Base-by-base conservation (phyloP, 2,888 invertebrate genomes). In the Stenodera caucasica region DNA sequence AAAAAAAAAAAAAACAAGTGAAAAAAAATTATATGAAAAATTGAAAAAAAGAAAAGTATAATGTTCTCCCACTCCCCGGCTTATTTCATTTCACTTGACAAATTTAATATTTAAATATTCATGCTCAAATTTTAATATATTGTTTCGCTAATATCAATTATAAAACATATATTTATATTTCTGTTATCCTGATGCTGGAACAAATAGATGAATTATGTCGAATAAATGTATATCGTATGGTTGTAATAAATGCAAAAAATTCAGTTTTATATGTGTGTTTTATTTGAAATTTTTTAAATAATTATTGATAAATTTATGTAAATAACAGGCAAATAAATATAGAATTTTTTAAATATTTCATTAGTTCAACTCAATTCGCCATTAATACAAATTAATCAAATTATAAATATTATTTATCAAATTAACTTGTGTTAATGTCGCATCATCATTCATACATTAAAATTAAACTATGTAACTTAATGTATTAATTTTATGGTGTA, bases 151-250 rank as follows among this genome's bases (percentile, higher is more conserved):
- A 63, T 66, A 68, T 64, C 32, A 33, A 57, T 51, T 30, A 49
- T 21, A 49, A 49, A 2, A 50, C 55, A 66, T 56, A 64, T 70
- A 66, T 67, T 66, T 67, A 65, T 58, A 68, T 67, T 40, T 67
- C 50, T 63, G 69, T 72, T 74, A 68, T 70, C 74, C 73, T 72
- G 70, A 72, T 74, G 75, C 74, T 76, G 72, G 72, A 75, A 76
- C 74, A 76, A 61, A 75, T 77, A 76, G 75, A 73, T 75, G 73
- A 77, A 76, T 72, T 72, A 72, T 73, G 65, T 65, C 69, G 69
- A 71, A 72, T 72, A 77, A 76, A 75, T 78, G 78, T 78, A 75
- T 74, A 76, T 73, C 72, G 76, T 76, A 74, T 77, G 77, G 70
- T 77, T 77, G 77, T 72, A 74, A 72, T 75, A 77, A 76, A 77